Evolutionary conservation across 2,888 invertebrate genomes (phyloP).

Genomic region (Drosophila barbarae): DNA sequence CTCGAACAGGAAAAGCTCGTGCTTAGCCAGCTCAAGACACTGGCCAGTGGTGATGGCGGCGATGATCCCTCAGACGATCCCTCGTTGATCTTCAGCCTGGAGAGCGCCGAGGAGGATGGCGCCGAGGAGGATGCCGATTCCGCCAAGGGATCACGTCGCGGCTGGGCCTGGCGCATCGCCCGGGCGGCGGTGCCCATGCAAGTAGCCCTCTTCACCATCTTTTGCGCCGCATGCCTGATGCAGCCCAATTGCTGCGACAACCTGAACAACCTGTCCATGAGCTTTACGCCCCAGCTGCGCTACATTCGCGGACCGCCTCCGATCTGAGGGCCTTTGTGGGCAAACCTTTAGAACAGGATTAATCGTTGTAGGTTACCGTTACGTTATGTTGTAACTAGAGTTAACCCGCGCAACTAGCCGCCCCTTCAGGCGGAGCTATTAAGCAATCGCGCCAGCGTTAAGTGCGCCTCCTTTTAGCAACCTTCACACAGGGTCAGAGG

Average conservation of each 20-base stretch:
- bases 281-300: constrained; percentile 86
- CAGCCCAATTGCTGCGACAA: constrained; percentile 88
- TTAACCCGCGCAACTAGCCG: constrained; percentile 23
- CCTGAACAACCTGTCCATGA: constrained; percentile 86
- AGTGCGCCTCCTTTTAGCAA: constrained; percentile 11
- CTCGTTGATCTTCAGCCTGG: constrained; percentile 54
- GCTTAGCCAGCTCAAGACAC: constrained; percentile 43
- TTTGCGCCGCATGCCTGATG: constrained; percentile 86
- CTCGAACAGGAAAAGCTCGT: constrained; percentile 38
- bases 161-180: constrained; percentile 85
- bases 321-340: constrained; percentile 81
- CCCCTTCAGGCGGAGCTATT: constrained; percentile 22
- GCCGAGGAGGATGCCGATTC: constrained; percentile 27
- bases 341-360: constrained; percentile 16
- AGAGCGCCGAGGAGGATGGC: constrained; percentile 42
- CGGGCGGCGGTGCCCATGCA: constrained; percentile 87
- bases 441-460: constrained; percentile 7
- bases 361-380: constrained; percentile 34
- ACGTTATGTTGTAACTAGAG: constrained; percentile 33
- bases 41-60: constrained; percentile 54
- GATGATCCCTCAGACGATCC: constrained; percentile 74
- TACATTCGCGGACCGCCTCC: constrained; percentile 89
- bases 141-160: constrained; percentile 48
- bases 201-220: constrained; percentile 84
- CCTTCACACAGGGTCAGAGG: constrained; percentile 5